Conservation (phyloP, 1,140 invertebrate genomes). For the Trinorchestia longiramus region DNA sequence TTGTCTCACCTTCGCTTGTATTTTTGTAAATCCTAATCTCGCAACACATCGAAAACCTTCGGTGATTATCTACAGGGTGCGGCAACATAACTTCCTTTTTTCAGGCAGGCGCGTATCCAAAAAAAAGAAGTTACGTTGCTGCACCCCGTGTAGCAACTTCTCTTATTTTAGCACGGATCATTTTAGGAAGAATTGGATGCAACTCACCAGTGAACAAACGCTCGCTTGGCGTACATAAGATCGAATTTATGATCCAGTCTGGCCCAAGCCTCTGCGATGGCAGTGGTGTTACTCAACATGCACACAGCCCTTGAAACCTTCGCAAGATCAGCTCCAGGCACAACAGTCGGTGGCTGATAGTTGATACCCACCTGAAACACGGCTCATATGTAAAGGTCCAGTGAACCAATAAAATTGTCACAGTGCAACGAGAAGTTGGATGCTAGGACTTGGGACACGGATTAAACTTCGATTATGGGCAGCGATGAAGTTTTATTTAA, state of each 20-base stretch:
- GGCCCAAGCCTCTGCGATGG: constrained; percentile 82
- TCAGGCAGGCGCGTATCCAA: too few species aligned
- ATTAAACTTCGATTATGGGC: neutral
- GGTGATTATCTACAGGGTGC: too few species aligned
- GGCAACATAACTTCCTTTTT: too few species aligned
- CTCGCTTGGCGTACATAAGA: constrained; percentile 75
- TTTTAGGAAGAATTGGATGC: neutral
- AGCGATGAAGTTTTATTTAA: too few species aligned
- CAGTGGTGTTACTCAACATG: constrained; percentile 80
- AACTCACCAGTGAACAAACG: constrained; percentile 72
- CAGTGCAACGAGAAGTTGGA: neutral
- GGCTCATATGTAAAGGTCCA: neutral
- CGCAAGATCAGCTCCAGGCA: constrained; percentile 80
- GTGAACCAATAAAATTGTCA: neutral
- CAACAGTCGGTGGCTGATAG: constrained; percentile 74
- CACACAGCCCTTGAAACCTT: constrained; percentile 88
- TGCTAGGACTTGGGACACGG: neutral
- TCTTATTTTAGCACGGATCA: too few species aligned
- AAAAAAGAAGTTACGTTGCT: too few species aligned
- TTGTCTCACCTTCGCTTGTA: too few species aligned
- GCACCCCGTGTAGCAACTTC: too few species aligned
- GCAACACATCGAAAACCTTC: neutral
- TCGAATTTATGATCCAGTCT: constrained; percentile 76
- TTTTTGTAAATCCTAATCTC: neutral
- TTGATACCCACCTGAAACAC: constrained; percentile 67